Percentiles rank a stretch among this genome's conserved stretches.
These are phyloP conservation scores for Mnemiopsis leidyi DNA, from an alignment of 37 sponge, comb jelly and placozoan species.

Conservation along the genomic window DNA sequence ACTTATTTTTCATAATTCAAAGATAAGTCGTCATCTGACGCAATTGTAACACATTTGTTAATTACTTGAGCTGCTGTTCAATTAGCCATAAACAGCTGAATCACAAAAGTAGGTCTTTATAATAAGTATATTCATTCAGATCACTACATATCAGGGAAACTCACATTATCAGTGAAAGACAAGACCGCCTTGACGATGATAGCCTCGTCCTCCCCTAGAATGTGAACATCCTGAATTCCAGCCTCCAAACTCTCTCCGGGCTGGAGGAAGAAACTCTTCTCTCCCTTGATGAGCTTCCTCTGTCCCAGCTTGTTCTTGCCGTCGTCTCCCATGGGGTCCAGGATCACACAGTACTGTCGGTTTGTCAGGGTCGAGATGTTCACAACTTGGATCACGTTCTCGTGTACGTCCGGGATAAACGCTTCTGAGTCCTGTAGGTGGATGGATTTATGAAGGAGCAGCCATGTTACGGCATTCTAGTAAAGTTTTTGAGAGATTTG, in stretches of 20 bases:
- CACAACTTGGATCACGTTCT: conserved; percentile 80
- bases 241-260: conserved; percentile 95
- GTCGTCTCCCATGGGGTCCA: conserved; percentile 89
- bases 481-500: no score
- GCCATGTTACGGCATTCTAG: not conserved
- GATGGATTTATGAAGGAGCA: not conserved
- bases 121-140: no score
- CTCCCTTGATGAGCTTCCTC: conserved; percentile 95
- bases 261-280: conserved; percentile 97
- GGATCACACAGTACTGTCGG: conserved; percentile 96
- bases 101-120: no score
- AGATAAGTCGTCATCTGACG: no score
- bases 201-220: conserved; percentile 98
- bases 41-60: no score
- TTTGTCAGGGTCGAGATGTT: conserved; percentile 96
- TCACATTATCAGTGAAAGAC: conserved; percentile 76
- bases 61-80: no score
- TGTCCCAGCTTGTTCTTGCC: conserved; percentile 99
- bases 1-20: no score
- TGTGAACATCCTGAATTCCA: conserved; percentile 94
- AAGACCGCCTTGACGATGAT: conserved; percentile 89
- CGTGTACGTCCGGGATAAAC: conserved; percentile 99
- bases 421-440: conserved; percentile 87
- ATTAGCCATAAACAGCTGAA: no score
- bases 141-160: no score